Percentiles rank a stretch among this genome's conserved stretches.
These are phyloP conservation scores for Mamestra brassicae DNA, from an alignment of 2,888 invertebrate species.

Conservation along the genomic window DNA sequence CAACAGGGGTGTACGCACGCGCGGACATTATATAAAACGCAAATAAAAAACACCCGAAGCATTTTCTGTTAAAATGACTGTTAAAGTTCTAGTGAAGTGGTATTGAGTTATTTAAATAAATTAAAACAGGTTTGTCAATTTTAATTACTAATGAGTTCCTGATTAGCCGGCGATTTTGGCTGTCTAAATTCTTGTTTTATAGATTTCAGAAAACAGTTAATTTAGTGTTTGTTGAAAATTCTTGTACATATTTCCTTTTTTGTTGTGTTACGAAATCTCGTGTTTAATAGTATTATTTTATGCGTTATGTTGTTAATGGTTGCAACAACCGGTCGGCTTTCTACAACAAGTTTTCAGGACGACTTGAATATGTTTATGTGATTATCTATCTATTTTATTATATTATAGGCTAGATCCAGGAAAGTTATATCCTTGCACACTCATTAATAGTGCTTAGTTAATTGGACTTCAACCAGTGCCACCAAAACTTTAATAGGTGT, in stretches of 20 bases:
- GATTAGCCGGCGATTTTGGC: background rate
- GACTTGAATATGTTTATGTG: constrained; percentile 5
- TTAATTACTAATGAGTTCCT: constrained; percentile 22
- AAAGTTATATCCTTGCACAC: background rate
- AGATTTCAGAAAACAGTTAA: constrained; percentile 10
- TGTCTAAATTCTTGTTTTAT: constrained; percentile 9
- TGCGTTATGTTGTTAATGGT: constrained; percentile 22
- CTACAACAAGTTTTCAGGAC: constrained; percentile 35
- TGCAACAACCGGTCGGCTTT: constrained; percentile 34
- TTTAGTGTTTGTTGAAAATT: constrained; percentile 21
- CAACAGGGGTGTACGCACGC: constrained; percentile 56
- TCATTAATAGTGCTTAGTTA: background rate
- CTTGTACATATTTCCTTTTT: background rate
- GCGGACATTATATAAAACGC: constrained; percentile 12
- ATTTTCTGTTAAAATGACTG: constrained; percentile 39
- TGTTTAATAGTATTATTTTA: constrained; percentile 33
- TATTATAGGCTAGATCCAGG: constrained; percentile 1
- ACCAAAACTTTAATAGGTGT: background rate
- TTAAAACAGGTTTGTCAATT: constrained; percentile 52
- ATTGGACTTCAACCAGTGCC: background rate
- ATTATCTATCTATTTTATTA: background rate
- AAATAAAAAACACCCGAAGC: constrained; percentile 33
- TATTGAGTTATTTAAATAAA: constrained; percentile 8
- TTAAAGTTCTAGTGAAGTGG: constrained; percentile 42
- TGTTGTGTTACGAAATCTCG: background rate